Evolutionary conservation across 2,797 vertebrate genomes (phyloP), one percentile per base, ranked within the genome.

Genomic region (Amphiprion clarkii): DNA sequence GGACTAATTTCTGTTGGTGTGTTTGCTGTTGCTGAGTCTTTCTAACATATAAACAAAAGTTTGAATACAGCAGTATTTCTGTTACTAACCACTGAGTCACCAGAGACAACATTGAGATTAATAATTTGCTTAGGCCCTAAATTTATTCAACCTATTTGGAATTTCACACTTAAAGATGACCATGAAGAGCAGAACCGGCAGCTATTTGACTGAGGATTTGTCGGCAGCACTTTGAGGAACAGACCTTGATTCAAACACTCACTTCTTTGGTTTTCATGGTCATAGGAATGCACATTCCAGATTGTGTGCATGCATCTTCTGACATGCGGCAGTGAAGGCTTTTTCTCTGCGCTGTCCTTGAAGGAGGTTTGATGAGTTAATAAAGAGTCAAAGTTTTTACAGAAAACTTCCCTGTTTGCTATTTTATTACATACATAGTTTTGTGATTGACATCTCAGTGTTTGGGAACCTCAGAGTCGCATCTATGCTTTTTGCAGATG

Each of bases 281-380:
- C 33, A 36, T 6, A 36, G 33, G 40, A 42, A 42, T 16, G 14
- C 40, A 16, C 40, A 16, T 42, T 42, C 40, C 12, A 13, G 14
- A 42, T 4, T 42, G 40, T 27, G 13, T 21, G 44, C 13, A 4
- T 39, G 46, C 17, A 25, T 66, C 31, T 13, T 53, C 46, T 31
- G 10, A 49, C 54, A 40, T 27, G 2, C 49, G 13, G 42, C 65
- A 19, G 16, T 42, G 67, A 82, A 73, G 65, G 54, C 49, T 0
- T 5, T 54, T 55, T 55, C 61, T 72, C 25, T 52, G 16, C 9
- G n/a, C 17, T 16, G 55, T 72, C 69, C 80, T 79, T 67, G 56
- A 49, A 60, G 57, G 53, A 40, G 9, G 3, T 71, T 52, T 48
- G 36, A 2, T 6, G 39, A 68, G 67, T 70, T 69, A 46, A 68